phyloP scores from a whole-genome alignment of 2,113 vertebrate species.

The Peromyscus polionotus region DNA sequence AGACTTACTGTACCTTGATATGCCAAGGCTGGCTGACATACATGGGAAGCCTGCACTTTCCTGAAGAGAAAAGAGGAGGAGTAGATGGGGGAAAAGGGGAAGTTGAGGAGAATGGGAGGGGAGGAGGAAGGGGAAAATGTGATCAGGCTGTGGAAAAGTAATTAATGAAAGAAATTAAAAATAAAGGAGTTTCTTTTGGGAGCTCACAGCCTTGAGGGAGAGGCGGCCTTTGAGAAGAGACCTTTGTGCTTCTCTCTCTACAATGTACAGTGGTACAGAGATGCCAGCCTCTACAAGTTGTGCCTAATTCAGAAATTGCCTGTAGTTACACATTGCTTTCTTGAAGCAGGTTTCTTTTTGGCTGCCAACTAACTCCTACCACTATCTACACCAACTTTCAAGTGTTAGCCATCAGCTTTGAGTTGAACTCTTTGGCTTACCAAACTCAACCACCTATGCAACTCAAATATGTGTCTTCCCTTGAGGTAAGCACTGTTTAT shows the following conservation, averaged over 20 bases:
- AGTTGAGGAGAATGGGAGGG: background rate
- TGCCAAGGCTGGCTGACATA: background rate
- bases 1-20: background rate
- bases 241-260: background rate
- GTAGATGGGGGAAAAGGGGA: background rate
- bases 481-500: constrained; percentile 9
- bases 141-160: background rate
- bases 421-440: background rate
- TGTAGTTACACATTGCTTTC: background rate
- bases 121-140: background rate
- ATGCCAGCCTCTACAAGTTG: background rate
- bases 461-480: background rate
- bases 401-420: constrained; percentile 9
- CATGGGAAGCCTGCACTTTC: background rate
- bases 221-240: background rate
- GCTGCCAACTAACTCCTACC: background rate
- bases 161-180: background rate
- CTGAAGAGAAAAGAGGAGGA: background rate
- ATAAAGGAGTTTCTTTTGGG: background rate
- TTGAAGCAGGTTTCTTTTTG: constrained; percentile 51
- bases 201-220: background rate
- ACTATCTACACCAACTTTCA: background rate
- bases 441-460: constrained; percentile 31
- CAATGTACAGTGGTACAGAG: background rate
- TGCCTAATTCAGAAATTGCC: background rate